Conservation (phyloP, 2,797 vertebrate species). For the Danio kyathit region DNA sequence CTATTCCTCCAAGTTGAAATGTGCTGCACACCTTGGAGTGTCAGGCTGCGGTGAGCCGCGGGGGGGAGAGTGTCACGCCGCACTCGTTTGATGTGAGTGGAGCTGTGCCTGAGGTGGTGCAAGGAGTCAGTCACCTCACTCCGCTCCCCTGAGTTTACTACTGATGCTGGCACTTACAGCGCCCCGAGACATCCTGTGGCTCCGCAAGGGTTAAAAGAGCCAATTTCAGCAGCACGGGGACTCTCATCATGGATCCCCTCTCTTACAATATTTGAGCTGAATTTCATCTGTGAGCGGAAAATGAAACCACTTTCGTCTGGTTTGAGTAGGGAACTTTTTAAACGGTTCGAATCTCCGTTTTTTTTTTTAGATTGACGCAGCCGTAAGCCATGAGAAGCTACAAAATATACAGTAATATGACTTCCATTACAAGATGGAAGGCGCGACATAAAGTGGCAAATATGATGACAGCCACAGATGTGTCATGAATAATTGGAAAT, state of each 20-base stretch:
- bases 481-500: background rate
- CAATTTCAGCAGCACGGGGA: slow-evolving; percentile 66
- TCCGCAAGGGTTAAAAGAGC: slow-evolving; percentile 69
- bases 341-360: slow-evolving; percentile 35
- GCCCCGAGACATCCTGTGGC: slow-evolving; percentile 63
- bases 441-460: background rate
- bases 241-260: slow-evolving; percentile 59
- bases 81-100: slow-evolving; percentile 79
- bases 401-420: background rate
- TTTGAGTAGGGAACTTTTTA: slow-evolving; percentile 46
- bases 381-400: slow-evolving; percentile 2
- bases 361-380: background rate
- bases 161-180: slow-evolving; percentile 76
- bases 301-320: slow-evolving; percentile 43
- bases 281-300: slow-evolving; percentile 55
- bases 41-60: slow-evolving; percentile 63
- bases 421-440: background rate
- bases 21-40: slow-evolving; percentile 69
- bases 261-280: slow-evolving; percentile 53
- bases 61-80: slow-evolving; percentile 75
- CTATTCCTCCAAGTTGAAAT: slow-evolving; percentile 67
- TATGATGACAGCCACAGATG: slow-evolving; percentile 6
- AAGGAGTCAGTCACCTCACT: slow-evolving; percentile 81
- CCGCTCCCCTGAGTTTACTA: slow-evolving; percentile 72
- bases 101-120: slow-evolving; percentile 77